phyloP scores from a whole-genome alignment of 2,888 invertebrate species.

The Temnothorax unifasciatus region DNA sequence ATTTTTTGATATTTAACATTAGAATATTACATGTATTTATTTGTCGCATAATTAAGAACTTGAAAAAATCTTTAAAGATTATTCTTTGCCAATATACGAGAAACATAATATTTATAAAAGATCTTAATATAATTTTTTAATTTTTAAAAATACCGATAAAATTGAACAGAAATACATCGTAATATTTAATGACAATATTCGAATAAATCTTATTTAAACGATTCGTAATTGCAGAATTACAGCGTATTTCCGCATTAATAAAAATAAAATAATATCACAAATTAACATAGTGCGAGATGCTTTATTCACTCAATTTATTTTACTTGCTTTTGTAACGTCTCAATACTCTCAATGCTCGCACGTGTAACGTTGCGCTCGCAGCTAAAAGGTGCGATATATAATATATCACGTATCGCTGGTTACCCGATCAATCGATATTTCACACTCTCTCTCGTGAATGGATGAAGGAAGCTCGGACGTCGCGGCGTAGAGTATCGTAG shows the following conservation, averaged over 20 bases:
- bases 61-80: too few species aligned
- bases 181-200: background rate
- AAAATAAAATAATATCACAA: background rate
- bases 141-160: background rate
- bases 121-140: background rate
- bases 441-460: conserved; percentile 8
- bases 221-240: background rate
- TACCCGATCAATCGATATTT: conserved; percentile 23
- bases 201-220: background rate
- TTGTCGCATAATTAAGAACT: background rate
- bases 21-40: background rate
- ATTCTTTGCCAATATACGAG: background rate
- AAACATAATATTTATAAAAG: background rate
- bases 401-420: background rate
- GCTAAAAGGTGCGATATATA: background rate
- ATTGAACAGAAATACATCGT: background rate
- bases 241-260: background rate
- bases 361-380: background rate
- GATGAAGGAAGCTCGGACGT: background rate
- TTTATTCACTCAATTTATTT: background rate
- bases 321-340: background rate
- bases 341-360: background rate
- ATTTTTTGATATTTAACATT: background rate
- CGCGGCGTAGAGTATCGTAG: background rate
- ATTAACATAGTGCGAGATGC: background rate